Base-by-base conservation (phyloP, 2,113 vertebrate genomes). In the Chascanopsetta lugubris region DNA sequence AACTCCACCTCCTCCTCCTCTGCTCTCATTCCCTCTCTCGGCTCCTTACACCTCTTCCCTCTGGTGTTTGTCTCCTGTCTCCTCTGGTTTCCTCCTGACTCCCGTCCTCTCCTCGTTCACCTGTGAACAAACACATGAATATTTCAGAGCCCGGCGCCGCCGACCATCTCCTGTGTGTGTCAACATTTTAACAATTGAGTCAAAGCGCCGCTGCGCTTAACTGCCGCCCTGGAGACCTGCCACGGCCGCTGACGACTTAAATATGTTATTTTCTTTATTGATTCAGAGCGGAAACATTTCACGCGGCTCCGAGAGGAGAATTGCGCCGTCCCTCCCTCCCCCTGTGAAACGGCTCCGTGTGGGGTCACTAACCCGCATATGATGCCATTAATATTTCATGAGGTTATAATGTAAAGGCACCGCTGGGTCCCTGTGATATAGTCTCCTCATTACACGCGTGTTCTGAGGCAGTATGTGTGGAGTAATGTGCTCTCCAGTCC, bases 381-480 rank as follows among this genome's bases (percentile, higher is more conserved):
- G 66, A 62, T 12, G 59, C 55, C 27, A 48, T 77, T 34, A 56
- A 77, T 69, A 48, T 60, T 77, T 80, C 40, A 26, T 69, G 69
- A 42, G 18, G 46, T 13, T 0, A 18, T 30, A 59, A 64, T 22
- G 54, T 27, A 49, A 46, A 77, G 8, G 13, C 46, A 69, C 68
- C 38, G 0, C 8, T 21, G 32, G 61, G 43, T 43, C 3, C 49
- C 11, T 32, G 34, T 25, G 43, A 63, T 57, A 8, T 34, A 40
- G 25, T 21, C 49, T 20, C 45, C 0, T 32, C 42, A 22, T 15
- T n/a, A 8, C 55, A 25, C 6, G 18, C 30, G 65, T 53, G 36
- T 40, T 32, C 56, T 2, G 46, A 77, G 53, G 63, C 48, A 50
- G 38, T 2, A 49, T 27, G 45, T 11, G n/a, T 34, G 34, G 38